phyloP scores from a whole-genome alignment of 2,888 invertebrate genomes.

The Phlogophora meticulosa region DNA sequence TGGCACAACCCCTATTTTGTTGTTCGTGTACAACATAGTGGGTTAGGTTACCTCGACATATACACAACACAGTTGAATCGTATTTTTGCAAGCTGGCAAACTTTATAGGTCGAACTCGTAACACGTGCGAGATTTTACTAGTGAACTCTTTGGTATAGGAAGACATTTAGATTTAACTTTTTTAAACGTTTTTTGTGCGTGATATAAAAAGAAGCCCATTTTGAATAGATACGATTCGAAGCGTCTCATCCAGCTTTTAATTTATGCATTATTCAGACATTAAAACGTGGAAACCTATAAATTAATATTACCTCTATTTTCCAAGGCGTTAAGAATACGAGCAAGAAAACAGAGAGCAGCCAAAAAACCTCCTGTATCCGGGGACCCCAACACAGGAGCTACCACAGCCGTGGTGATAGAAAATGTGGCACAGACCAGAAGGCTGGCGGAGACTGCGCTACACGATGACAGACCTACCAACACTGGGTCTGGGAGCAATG shows the following conservation, averaged over 20 bases:
- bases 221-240: too few species aligned
- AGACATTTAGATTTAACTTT: constrained; percentile 1
- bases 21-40: constrained; percentile 20
- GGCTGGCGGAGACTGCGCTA: constrained; percentile 95
- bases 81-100: constrained; percentile 34
- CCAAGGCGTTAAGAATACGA: constrained; percentile 95
- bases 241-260: too few species aligned
- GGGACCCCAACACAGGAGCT: constrained; percentile 93
- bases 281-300: too few species aligned
- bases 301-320: background rate
- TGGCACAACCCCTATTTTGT: constrained; percentile 35
- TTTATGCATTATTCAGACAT: too few species aligned
- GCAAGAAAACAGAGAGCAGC: constrained; percentile 96
- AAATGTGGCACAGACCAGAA: constrained; percentile 95
- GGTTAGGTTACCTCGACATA: background rate
- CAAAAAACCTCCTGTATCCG: constrained; percentile 94
- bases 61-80: constrained; percentile 6
- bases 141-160: constrained; percentile 4
- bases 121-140: constrained; percentile 34
- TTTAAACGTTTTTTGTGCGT: too few species aligned
- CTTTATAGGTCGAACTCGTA: constrained; percentile 27
- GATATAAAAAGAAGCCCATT: too few species aligned
- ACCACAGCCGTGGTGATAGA: constrained; percentile 96
- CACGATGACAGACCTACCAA: constrained; percentile 96
- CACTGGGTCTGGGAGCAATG: constrained; percentile 92